Percentiles rank a stretch among this genome's conserved stretches.
phyloP scores from a whole-genome alignment of 2,797 vertebrate genomes.

The Coilia nasus region DNA sequence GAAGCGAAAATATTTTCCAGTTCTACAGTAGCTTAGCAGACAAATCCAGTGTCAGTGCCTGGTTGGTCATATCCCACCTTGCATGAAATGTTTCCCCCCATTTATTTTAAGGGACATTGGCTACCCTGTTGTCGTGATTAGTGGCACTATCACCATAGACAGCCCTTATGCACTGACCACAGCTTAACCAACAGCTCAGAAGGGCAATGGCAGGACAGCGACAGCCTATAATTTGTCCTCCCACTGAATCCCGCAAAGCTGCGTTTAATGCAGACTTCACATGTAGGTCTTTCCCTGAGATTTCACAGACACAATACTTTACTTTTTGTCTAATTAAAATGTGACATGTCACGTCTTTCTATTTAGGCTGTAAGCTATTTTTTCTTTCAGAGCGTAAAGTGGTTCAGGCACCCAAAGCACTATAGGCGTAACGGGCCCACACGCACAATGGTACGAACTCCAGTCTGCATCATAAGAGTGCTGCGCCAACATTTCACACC shows the following conservation, averaged over 20 bases:
- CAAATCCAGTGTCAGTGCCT: not conserved
- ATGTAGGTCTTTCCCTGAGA: not conserved
- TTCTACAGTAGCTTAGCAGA: not conserved
- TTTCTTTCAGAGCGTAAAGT: not conserved
- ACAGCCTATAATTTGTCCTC: conserved; percentile 21
- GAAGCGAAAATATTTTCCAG: not conserved
- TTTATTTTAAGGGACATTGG: not conserved
- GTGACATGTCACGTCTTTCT: not conserved
- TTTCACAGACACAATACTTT: not conserved
- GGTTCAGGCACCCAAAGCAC: not conserved
- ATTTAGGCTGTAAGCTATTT: not conserved
- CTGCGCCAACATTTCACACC: conserved; percentile 4
- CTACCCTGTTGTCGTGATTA: not conserved
- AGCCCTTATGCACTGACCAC: not conserved
- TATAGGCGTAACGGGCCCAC: conserved; percentile 19
- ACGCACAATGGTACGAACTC: conserved; percentile 17
- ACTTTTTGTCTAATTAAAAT: not conserved
- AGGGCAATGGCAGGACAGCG: not conserved
- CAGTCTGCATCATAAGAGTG: conserved; percentile 12
- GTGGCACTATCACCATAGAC: not conserved
- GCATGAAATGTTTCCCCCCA: not conserved
- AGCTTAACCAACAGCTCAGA: not conserved
- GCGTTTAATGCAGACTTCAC: not conserved
- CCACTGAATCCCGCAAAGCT: conserved; percentile 17
- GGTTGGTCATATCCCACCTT: not conserved